Evolutionary conservation across 2,797 vertebrate species (phyloP), one percentile per base, ranked within the genome.

Genomic region (Labroides dimidiatus): DNA sequence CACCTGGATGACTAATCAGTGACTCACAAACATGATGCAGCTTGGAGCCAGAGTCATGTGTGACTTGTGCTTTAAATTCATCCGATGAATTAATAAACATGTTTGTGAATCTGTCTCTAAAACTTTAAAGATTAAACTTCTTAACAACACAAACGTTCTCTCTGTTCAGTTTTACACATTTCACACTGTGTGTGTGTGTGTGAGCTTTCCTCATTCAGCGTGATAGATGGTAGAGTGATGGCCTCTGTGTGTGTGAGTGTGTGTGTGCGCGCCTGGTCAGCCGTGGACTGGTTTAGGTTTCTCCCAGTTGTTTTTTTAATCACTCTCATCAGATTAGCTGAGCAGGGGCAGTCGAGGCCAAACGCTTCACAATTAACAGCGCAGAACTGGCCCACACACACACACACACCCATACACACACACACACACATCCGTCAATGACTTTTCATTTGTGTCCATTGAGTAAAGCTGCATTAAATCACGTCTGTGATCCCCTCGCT

Each of bases 251-350:
- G 69, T 72, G 55, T 74, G 56, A 24, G 24, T 45, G 70, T 54
- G 55, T 23, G 71, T 75, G 78, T 53, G 65, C 58, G 52, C 54
- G 81, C 12, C 57, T 86, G 76, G 78, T 84, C 80, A 84, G 75
- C 86, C 81, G 20, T 81, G 78, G 69, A 74, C 74, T 71, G 88
- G 89, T 87, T 86, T 92, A 84, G 77, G 88, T 92, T 91, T 90
- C 89, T 72, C 69, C 76, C 72, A 86, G 89, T 91, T 90, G 84
- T 90, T 89, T 92, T 91, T 92, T 93, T 91, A 90, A 92, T 91
- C 90, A 92, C 89, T 88, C 86, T 91, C 89, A 92, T 93, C 89
- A 92, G 90, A 93, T 93, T 93, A 93, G 91, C 81, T 77, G 82
- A 89, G 84, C 84, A 82, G 87, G 91, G 86, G 80, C 90, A 91